A percentile compares a stretch with the other conserved stretches of the same genome.
Conservation (phyloP, 2,797 vertebrate species). For the Oophaga sylvatica region DNA sequence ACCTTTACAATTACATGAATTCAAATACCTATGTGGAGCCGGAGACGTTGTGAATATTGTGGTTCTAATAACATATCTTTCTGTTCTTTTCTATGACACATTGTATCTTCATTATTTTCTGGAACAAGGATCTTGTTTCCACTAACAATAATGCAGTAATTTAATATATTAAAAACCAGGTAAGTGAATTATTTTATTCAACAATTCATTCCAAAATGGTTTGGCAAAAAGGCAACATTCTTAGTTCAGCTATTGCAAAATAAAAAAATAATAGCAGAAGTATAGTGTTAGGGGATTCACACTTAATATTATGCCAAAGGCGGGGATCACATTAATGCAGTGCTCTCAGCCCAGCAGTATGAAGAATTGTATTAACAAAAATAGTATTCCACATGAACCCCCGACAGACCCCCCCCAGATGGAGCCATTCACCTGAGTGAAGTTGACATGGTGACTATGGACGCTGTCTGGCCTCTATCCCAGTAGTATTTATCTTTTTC, state of each 20-base stretch:
- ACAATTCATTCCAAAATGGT: background rate
- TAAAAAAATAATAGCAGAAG: conserved; percentile 30
- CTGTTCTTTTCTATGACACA: conserved; percentile 1
- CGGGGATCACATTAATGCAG: too few relatives aligned
- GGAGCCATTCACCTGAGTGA: too few relatives aligned
- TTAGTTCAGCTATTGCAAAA: conserved; percentile 14
- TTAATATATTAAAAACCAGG: conserved; percentile 11
- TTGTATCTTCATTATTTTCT: conserved; percentile 34
- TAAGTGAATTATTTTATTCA: conserved; percentile 10
- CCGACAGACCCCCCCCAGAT: too few relatives aligned
- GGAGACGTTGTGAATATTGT: background rate
- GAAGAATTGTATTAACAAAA: too few relatives aligned
- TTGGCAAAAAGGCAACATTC: conserved; percentile 8
- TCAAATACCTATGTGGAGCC: background rate
- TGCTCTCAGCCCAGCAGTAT: too few relatives aligned
- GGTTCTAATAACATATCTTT: conserved; percentile 11
- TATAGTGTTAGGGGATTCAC: background rate
- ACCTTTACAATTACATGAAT: background rate
- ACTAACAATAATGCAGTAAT: conserved; percentile 25
- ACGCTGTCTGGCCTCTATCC: too few relatives aligned
- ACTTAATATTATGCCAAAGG: background rate
- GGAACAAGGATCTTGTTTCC: conserved; percentile 28
- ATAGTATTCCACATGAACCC: too few relatives aligned
- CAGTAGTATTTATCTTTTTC: too few relatives aligned
- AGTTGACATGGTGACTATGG: too few relatives aligned